Base-by-base conservation (phyloP, 2,888 invertebrate genomes). In the Diadromus collaris region DNA sequence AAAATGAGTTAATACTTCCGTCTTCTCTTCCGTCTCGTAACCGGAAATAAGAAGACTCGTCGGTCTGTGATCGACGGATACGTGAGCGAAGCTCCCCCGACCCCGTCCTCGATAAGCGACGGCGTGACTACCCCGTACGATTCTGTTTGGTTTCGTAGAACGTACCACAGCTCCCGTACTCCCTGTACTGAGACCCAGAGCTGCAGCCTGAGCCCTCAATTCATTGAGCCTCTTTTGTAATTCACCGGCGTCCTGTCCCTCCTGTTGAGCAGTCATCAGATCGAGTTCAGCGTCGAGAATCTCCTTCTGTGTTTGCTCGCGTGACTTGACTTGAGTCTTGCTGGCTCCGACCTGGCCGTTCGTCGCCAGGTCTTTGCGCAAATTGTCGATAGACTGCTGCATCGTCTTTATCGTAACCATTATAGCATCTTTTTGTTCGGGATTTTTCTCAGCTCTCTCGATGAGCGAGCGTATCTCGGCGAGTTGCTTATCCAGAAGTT, bases 221-320 rank as follows among this genome's bases (percentile, higher is more conserved):
- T 97, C 97, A 7, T 93, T 92, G 63, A 91, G 83, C 87, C 94
- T 95, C 89, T 95, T 95, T 85, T 95, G 94, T 64, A 98, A 92
- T 82, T 96, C 96, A 0, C 95, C 93, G 0, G 97, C 96, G 84
- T 98, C 98, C 72, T 95, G 96, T 0, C 98, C 98, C 88, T 95
- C 95, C 90, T 95, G 96, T 87, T 97, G 97, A 84, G 97, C 97
- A 1, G 96, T 96, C 86, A 97, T 96, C 82, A 98, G 92, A 89
- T 98, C 98, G 87, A 98, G 90, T 88, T 98, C 98, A 0, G 97
- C 96, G 88, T 98, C 98, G 10, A 98, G 92, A 67, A 98, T 94
- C 87, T 98, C 97, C 86, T 96, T 96, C 89, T 97, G 96, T 0
- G 96, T 95, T 86, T 96, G 96, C 86, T 96, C 96, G 82, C 95